Conservation (phyloP, 2,797 vertebrate species). For the Myotis planiceps region DNA sequence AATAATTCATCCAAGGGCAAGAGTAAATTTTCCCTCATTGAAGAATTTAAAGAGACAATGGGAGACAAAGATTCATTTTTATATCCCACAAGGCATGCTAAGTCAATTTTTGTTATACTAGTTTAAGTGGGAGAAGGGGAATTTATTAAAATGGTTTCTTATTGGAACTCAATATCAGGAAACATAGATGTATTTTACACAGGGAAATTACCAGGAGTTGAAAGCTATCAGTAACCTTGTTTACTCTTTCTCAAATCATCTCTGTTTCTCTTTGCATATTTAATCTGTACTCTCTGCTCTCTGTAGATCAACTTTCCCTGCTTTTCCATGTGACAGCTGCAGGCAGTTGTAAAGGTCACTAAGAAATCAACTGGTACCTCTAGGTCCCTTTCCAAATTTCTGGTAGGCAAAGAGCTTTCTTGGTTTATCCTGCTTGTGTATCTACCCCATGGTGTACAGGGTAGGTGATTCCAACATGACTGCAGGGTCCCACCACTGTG, state of each 20-base stretch:
- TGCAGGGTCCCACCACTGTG: not conserved
- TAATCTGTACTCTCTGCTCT: not conserved
- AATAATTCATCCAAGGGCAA: conserved; percentile 35
- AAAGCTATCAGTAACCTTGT: not conserved
- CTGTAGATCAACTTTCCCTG: not conserved
- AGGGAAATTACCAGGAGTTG: not conserved
- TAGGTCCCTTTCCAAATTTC: not conserved
- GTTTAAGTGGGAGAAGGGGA: not conserved
- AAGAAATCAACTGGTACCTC: not conserved
- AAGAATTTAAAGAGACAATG: conserved; percentile 30
- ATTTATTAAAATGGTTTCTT: conserved; percentile 10
- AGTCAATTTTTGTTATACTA: not conserved
- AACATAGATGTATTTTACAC: not conserved
- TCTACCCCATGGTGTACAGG: not conserved
- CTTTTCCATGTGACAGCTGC: not conserved
- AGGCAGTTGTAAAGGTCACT: not conserved
- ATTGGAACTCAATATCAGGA: not conserved
- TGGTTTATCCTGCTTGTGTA: not conserved
- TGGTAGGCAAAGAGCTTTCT: not conserved
- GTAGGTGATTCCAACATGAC: not conserved
- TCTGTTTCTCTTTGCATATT: not conserved
- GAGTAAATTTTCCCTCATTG: not conserved
- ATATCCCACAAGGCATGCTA: not conserved
- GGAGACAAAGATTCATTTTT: conserved; percentile 6
- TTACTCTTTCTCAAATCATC: not conserved